Evolutionary conservation across 2,113 vertebrate species (phyloP).

Genomic region (Larimichthys polyactis): DNA sequence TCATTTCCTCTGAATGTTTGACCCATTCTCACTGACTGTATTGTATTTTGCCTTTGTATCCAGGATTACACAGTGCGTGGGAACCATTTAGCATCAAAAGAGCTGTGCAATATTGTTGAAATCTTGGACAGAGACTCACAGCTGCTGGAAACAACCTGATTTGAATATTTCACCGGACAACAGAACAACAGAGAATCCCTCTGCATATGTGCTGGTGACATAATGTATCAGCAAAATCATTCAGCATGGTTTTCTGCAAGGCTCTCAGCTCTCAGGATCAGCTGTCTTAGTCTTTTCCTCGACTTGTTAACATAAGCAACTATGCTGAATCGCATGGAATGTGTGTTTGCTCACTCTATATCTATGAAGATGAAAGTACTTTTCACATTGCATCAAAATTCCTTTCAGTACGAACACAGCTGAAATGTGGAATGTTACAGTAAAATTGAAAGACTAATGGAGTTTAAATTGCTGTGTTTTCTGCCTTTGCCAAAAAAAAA

Average conservation of each 20-base stretch:
- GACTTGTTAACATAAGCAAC: constrained; percentile 6
- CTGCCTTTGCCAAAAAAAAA: too few species aligned
- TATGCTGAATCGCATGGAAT: neutral
- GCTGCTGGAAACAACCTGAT: constrained; percentile 31
- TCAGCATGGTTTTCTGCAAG: constrained; percentile 10
- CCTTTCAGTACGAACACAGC: neutral
- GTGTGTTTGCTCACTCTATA: neutral
- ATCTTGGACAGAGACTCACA: constrained; percentile 33
- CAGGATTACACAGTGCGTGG: constrained; percentile 37
- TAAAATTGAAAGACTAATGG: neutral
- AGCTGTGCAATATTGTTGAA: constrained; percentile 23
- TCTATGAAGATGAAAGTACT: neutral
- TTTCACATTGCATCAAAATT: neutral
- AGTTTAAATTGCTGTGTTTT: neutral
- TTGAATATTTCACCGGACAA: constrained; percentile 49
- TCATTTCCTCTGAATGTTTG: constrained; percentile 14
- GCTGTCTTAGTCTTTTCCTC: neutral
- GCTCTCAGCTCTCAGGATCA: neutral
- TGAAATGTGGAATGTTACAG: constrained; percentile 14
- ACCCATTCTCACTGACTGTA: constrained; percentile 12
- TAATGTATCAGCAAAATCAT: constrained; percentile 29
- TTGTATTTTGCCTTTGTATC: constrained; percentile 39
- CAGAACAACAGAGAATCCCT: constrained; percentile 33
- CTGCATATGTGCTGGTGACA: constrained; percentile 23
- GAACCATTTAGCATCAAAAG: constrained; percentile 46